A percentile compares a stretch with the other conserved stretches of the same genome.
Evolutionary conservation across 2,113 vertebrate genomes (phyloP).

Genomic region (Nothoprocta pentlandii): DNA sequence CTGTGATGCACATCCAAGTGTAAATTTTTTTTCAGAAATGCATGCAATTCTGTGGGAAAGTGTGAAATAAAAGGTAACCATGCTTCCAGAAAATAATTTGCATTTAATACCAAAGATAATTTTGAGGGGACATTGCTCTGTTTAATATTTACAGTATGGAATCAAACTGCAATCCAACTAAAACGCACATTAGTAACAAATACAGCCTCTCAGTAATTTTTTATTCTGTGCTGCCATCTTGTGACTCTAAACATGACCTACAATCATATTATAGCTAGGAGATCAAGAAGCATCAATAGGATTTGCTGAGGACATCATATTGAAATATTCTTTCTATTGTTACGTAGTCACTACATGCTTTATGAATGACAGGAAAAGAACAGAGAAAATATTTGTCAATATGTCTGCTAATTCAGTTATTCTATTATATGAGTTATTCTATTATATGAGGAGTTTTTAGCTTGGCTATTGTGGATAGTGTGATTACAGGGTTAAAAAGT

Average conservation of each 20-base stretch:
- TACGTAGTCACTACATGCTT: not conserved
- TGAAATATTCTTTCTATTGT: not conserved
- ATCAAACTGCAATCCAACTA: not conserved
- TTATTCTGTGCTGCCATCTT: conserved; percentile 77
- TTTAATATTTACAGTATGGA: not conserved
- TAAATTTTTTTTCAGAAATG: not conserved
- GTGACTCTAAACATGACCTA: conserved; percentile 19
- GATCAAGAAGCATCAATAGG: not conserved
- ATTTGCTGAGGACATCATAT: not conserved
- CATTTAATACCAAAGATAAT: not conserved
- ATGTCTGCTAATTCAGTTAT: not conserved
- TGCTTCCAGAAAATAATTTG: not conserved
- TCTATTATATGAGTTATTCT: too few relatives aligned
- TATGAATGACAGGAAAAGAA: not conserved
- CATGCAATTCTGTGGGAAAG: not conserved
- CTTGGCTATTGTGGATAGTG: not conserved
- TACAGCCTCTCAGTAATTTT: not conserved
- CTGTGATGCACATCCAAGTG: not conserved
- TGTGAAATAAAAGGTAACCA: not conserved
- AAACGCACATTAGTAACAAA: fast-evolving
- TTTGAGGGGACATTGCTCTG: not conserved
- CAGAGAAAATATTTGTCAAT: not conserved
- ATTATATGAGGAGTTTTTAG: not conserved
- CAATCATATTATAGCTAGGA: not conserved
- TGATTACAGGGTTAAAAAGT: not conserved